phyloP scores from a whole-genome alignment of 2,797 vertebrate genomes.

The Paramormyrops hopkinsi region DNA sequence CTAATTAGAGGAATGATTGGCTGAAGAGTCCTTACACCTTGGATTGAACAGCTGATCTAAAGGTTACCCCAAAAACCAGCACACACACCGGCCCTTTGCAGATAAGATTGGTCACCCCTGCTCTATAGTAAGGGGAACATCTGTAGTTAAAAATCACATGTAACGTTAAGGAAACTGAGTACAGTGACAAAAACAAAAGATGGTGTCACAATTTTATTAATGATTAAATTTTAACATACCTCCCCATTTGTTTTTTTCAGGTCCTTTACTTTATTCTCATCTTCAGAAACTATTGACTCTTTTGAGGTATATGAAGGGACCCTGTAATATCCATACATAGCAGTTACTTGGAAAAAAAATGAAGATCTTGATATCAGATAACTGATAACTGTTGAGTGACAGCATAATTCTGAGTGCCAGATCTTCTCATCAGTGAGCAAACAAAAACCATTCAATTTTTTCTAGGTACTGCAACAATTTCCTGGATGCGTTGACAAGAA shows the following conservation, averaged over 20 bases:
- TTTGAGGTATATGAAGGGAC: slow-evolving; percentile 11
- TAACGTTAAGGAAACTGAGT: neutral
- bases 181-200: neutral
- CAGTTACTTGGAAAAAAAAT: neutral
- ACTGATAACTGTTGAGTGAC: neutral
- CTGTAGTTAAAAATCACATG: neutral
- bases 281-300: slow-evolving; percentile 41
- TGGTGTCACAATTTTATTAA: neutral
- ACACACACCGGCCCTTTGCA: too few relatives aligned
- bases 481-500: slow-evolving; percentile 4
- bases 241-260: slow-evolving; percentile 61
- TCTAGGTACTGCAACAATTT: neutral
- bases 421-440: neutral
- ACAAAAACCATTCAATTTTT: neutral
- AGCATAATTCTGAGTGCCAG: neutral
- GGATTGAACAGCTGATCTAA: too few relatives aligned
- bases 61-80: too few relatives aligned
- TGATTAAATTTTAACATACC: slow-evolving; percentile 48
- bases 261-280: slow-evolving; percentile 32
- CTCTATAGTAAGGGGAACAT: neutral
- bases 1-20: too few relatives aligned
- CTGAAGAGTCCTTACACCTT: too few relatives aligned
- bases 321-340: slow-evolving; percentile 32
- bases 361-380: neutral
- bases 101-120: too few relatives aligned